Evolutionary conservation across 2,888 invertebrate species (phyloP), one percentile per base, ranked within the genome.

Genomic region (Ennomos quercinarius): DNA sequence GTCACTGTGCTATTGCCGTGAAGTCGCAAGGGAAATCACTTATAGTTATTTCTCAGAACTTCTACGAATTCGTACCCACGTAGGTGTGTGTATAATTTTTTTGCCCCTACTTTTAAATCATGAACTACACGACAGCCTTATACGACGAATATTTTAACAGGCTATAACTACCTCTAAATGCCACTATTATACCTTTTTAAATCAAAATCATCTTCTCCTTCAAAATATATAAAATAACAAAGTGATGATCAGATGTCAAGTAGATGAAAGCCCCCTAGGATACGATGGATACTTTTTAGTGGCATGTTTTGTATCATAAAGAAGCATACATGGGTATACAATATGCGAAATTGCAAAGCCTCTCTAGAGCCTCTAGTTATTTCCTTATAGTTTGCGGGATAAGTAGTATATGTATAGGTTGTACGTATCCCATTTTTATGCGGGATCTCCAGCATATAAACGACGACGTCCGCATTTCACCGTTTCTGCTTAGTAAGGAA

Each of bases 11-110:
- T 63, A 53, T 52, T 52, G 57, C 56, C 56, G 56, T 65, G 57
- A 41, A 57, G 63, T 67, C 68, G 48, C 68, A 52, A 58, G 72
- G 75, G 74, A 72, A 76, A 72, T 74, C 66, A 71, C 55, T 64
- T 51, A 46, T 65, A 70, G 66, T 63, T 69, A 67, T 64, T 69
- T 66, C 55, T 60, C 59, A 57, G 61, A 68, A 65, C 67, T 70
- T 62, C 56, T 40, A 66, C 50, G 66, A 67, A 47, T 48, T 63
- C 39, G 13, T 73, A 62, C 57, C 58, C 62, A 38, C 56, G 47
- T 56, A 57, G 68, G 60, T 64, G 66, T 54, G 62, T 45, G 46
- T 47, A 61, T 57, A 40, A 36, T 61, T 59, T 61, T 55, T 59
- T 53, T 54, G 13, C 6, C 27, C 6, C 27, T 27, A 27, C 6